Conservation (phyloP, 2,797 vertebrate genomes). For the Arnoldichthys spilopterus region DNA sequence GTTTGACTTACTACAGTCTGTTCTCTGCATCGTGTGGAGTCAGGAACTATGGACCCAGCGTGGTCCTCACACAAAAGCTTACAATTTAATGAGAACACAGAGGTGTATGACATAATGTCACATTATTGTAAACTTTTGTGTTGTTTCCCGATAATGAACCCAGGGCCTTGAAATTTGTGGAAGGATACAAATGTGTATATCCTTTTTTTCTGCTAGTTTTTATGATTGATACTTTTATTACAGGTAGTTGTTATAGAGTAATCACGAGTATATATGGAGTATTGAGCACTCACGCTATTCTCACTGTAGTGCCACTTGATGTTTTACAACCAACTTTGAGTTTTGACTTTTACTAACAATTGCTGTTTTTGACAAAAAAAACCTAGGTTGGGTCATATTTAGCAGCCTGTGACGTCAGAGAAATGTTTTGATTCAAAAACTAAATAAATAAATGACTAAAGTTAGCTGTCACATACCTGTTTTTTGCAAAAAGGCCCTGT, state of each 20-base stretch:
- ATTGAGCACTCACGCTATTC: conserved; percentile 35
- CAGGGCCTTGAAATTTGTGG: conserved; percentile 57
- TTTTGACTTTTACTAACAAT: conserved; percentile 43
- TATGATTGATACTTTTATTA: conserved; percentile 58
- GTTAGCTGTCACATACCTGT: not conserved
- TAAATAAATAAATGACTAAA: not conserved
- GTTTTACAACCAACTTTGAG: conserved; percentile 31
- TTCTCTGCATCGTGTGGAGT: conserved; percentile 27
- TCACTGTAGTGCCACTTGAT: conserved; percentile 36
- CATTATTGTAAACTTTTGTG: conserved; percentile 57
- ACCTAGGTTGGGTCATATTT: conserved; percentile 26
- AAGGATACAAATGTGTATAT: conserved; percentile 47
- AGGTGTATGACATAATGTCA: conserved; percentile 46
- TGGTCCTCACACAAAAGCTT: conserved; percentile 28
- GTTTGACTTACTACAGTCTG: conserved; percentile 32
- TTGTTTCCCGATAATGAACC: conserved; percentile 51
- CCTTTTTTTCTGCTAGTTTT: conserved; percentile 58
- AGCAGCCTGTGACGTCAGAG: conserved; percentile 37
- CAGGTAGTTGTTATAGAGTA: conserved; percentile 55
- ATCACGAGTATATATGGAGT: conserved; percentile 44
- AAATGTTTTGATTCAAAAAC: not conserved
- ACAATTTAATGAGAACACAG: conserved; percentile 32
- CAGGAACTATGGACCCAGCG: conserved; percentile 28
- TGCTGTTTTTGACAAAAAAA: conserved; percentile 11
- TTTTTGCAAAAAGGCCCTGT: conserved; percentile 21